Percentiles rank a stretch among this genome's conserved stretches.
Evolutionary conservation across 2,113 vertebrate species (phyloP).

Genomic region (Buteo buteo): DNA sequence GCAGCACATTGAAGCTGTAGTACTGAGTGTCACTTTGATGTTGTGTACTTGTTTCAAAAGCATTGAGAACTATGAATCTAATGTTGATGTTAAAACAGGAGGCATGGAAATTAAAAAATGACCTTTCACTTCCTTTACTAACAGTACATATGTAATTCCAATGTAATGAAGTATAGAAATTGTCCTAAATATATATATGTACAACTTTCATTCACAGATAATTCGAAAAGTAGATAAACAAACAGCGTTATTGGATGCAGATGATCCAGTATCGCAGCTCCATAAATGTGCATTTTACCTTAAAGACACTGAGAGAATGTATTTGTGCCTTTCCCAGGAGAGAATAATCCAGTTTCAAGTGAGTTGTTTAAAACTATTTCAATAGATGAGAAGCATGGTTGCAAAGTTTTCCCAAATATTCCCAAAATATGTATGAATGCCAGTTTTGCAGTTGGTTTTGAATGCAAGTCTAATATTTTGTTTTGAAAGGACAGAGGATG

Average conservation of each 20-base stretch:
- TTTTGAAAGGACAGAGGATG: not conserved
- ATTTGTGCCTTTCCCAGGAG: slow-evolving; percentile 99
- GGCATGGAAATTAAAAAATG: not conserved
- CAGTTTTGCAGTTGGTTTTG: not conserved
- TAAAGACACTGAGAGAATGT: slow-evolving; percentile 99
- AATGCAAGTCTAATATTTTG: not conserved
- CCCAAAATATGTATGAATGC: not conserved
- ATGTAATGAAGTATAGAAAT: not conserved
- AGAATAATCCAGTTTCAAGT: slow-evolving; percentile 99
- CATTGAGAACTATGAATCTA: not conserved
- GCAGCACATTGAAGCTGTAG: not conserved
- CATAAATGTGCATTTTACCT: slow-evolving; percentile 99
- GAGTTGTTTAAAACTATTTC: slow-evolving; percentile 41
- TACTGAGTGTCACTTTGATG: not conserved
- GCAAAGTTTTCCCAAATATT: not conserved
- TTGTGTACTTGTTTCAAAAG: not conserved
- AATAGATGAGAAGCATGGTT: not conserved
- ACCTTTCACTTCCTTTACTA: not conserved
- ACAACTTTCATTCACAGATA: slow-evolving; percentile 77
- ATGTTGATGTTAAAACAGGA: not conserved
- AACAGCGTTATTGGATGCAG: slow-evolving; percentile 94
- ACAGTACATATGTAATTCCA: not conserved
- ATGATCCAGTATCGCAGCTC: slow-evolving; percentile 97
- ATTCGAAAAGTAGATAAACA: slow-evolving; percentile 99
- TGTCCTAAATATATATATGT: not conserved